Evolutionary conservation across 2,888 invertebrate species (phyloP).

Genomic region (Oxytorus armatus): DNA sequence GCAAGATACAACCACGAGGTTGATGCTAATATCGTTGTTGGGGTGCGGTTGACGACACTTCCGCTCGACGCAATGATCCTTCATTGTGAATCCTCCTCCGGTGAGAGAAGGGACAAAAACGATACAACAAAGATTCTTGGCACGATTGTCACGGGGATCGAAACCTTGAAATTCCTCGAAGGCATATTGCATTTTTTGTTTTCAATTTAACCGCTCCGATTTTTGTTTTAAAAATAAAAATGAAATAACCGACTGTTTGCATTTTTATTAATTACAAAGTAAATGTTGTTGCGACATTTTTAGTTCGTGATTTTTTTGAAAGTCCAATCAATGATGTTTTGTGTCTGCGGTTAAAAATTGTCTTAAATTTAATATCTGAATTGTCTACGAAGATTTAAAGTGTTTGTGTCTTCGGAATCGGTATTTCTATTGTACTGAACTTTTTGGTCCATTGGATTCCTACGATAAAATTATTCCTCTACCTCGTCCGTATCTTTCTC

Average conservation of each 20-base stretch:
- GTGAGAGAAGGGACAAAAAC: constrained; percentile 7
- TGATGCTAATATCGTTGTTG: constrained; percentile 22
- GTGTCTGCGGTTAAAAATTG: background rate
- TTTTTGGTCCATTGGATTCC: constrained; percentile 9
- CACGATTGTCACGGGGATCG: constrained; percentile 7
- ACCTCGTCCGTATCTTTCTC: background rate
- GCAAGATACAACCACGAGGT: constrained; percentile 38
- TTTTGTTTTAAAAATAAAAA: no score
- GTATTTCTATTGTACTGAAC: constrained; percentile 8
- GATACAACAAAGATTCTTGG: constrained; percentile 19
- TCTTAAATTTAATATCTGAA: background rate
- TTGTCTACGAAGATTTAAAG: background rate
- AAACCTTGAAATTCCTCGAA: constrained; percentile 2
- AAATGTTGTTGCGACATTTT: no score
- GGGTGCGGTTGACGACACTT: constrained; percentile 35
- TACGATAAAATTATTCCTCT: constrained; percentile 32
- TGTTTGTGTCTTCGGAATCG: background rate
- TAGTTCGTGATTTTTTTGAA: no score
- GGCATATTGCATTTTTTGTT: background rate
- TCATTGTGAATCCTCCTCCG: constrained; percentile 16
- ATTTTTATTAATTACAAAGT: no score
- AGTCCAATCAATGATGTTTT: no score
- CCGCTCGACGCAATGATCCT: constrained; percentile 43
- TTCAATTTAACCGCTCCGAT: no score
- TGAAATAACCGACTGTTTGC: no score